Evolutionary conservation across 2,797 vertebrate species (phyloP), one percentile per base, ranked within the genome.

Genomic region (Sciurus vulgaris): DNA sequence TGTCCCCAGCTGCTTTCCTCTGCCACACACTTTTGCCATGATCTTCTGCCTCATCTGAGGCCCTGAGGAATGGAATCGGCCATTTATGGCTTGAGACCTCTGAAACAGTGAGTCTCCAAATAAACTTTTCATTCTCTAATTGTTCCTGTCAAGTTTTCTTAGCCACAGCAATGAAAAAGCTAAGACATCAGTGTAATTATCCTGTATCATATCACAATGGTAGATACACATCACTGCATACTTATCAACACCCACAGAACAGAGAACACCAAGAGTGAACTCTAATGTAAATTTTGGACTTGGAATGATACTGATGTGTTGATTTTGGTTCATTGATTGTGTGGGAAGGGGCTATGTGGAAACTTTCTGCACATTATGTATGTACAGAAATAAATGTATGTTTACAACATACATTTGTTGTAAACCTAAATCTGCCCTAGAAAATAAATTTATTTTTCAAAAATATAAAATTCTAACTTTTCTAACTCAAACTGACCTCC

Each of bases 401-500:
- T 38, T 38, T 38, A 38, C 38, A 38, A 38, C 38, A 38, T 38
- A 38, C 38, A 38, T 70, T 91, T 70, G 7, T 51, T 51, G 1
- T 91, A 41, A 72, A 72, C 33, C 28, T 86, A 38, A 89, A 89
- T 93, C 12, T 65, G 15, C 59, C 86, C 65, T 86, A 65, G 59
- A 86, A 92, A 63, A 86, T 44, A 82, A 33, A 30, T n/a, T 8
- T 87, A 38, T 69, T 88, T 95, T 91, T 51, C 0, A 5, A 28
- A 78, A 56, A n/a, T 70, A 35, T 28, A 41, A 59, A 81, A 79
- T 92, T 81, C 56, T 72, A 22, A 70, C 14, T 72, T 88, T 83
- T 51, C 54, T 89, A 79, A 95, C 85, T 84, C 69, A 77, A 78
- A 41, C 54, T 95, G 73, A 33, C 17, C 79, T 95, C 22, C 87